Conservation (phyloP, 2,888 invertebrate species). For the Sinohyriopsis cumingii region DNA sequence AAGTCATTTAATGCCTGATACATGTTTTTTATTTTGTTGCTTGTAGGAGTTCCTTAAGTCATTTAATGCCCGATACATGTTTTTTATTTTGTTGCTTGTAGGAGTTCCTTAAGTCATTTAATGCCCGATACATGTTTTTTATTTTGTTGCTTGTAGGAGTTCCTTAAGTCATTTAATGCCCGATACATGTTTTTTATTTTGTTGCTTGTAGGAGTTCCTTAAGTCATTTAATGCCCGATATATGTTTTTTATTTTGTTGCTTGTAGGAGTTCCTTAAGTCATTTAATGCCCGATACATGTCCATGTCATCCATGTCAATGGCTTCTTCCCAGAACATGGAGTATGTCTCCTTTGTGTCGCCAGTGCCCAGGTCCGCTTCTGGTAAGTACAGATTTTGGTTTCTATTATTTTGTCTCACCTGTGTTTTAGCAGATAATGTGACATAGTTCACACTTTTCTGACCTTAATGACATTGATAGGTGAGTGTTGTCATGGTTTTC, state of each 20-base stretch:
- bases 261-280: conserved; percentile 27
- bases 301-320: conserved; percentile 17
- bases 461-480: no score
- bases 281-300: conserved; percentile 25
- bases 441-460: no score
- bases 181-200: no score
- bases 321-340: conserved; percentile 28
- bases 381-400: conserved; percentile 14
- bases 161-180: conserved; percentile 29
- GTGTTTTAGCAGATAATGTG: no score
- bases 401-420: neutral
- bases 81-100: no score
- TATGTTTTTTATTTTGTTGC: no score
- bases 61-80: conserved; percentile 12
- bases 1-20: conserved; percentile 21
- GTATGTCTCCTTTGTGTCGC: conserved; percentile 40
- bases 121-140: conserved; percentile 1
- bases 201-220: conserved; percentile 18
- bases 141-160: conserved; percentile 8
- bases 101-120: conserved; percentile 32
- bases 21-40: no score
- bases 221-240: conserved; percentile 21
- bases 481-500: no score
- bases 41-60: conserved; percentile 26
- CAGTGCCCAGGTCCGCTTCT: conserved; percentile 29